Evolutionary conservation across 2,888 invertebrate species (phyloP).

Genomic region (Chymomyza caudatula): DNA sequence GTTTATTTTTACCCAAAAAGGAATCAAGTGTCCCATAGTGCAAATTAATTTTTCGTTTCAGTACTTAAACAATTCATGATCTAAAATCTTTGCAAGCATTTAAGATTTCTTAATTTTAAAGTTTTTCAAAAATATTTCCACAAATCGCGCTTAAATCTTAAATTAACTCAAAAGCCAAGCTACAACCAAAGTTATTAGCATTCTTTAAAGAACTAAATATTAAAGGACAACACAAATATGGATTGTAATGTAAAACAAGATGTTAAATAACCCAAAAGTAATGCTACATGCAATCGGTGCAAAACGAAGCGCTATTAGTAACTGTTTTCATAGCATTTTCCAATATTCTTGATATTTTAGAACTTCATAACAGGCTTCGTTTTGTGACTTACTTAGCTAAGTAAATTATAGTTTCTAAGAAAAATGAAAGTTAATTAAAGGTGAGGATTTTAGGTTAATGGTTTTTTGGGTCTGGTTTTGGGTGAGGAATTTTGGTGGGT

Average conservation of each 20-base stretch:
- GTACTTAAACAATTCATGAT: background rate
- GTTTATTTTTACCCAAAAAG: too few relatives aligned
- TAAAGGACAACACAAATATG: conserved; percentile 70
- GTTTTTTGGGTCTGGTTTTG: background rate
- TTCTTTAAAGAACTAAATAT: conserved; percentile 54
- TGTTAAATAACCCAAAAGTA: conserved; percentile 30
- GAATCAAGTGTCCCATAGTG: too few relatives aligned
- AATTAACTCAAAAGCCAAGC: conserved; percentile 44
- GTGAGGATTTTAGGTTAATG: background rate
- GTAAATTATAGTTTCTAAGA: conserved; percentile 49
- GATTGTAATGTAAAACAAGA: conserved; percentile 53
- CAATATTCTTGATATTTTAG: conserved; percentile 16
- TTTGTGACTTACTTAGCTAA: conserved; percentile 43
- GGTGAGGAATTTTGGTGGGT: background rate
- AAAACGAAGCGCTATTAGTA: conserved; percentile 58
- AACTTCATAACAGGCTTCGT: conserved; percentile 37
- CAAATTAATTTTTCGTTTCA: too few relatives aligned
- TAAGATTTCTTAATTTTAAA: background rate
- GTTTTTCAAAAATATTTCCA: conserved; percentile 48
- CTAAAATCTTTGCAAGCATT: background rate
- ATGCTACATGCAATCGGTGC: conserved; percentile 60
- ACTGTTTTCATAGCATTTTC: background rate
- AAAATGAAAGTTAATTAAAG: conserved; percentile 63
- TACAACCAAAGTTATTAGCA: conserved; percentile 67
- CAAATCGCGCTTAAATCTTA: conserved; percentile 45